Evolutionary conservation across 2,888 invertebrate genomes (phyloP), one percentile per base, ranked within the genome.

Genomic region (Melanargia galathea): DNA sequence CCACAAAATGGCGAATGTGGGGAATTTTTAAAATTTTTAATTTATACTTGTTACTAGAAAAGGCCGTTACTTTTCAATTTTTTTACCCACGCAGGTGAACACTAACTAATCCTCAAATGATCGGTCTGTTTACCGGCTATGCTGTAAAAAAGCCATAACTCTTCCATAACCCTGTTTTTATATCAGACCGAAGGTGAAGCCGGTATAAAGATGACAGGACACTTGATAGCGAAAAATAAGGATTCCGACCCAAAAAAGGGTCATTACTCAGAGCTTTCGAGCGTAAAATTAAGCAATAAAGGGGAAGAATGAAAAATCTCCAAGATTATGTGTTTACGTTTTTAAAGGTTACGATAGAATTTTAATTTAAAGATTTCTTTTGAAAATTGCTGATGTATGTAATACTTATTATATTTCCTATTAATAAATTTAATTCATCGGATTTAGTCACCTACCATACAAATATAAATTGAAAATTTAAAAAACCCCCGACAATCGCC

Each of bases 281-380:
- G 73, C 78, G 76, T 73, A 75, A 77, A 78, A 78, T 78, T 70
- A 77, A 74, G 76, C 74, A 74, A 76, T 76, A 75, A 76, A 72
- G 64, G 70, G 63, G 66, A 67, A 70, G 70, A 71, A 71, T 70
- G 71, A 71, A 65, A 70, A 67, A 73, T 75, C 67, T 60, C 68
- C 45, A 58, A 71, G 74, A 75, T 76, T 71, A 74, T 69, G 68
- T 73, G 72, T 74, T 74, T 75, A 76, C 68, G 70, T 74, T 73
- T 46, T 70, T 70, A 76, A 65, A 65, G 63, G 61, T 62, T 64
- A 46, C 58, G 33, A 6, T 10, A 33, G 40, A 43, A 26, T 56
- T 62, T 62, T 48, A 38, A 26, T 62, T 8, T 35, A 55, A 64
- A 55, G 38, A 46, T 65, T 60, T 60, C 18, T 60, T 60, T 57